Evolutionary conservation across 1,140 invertebrate genomes (phyloP).

Genomic region (Planococcus citri): DNA sequence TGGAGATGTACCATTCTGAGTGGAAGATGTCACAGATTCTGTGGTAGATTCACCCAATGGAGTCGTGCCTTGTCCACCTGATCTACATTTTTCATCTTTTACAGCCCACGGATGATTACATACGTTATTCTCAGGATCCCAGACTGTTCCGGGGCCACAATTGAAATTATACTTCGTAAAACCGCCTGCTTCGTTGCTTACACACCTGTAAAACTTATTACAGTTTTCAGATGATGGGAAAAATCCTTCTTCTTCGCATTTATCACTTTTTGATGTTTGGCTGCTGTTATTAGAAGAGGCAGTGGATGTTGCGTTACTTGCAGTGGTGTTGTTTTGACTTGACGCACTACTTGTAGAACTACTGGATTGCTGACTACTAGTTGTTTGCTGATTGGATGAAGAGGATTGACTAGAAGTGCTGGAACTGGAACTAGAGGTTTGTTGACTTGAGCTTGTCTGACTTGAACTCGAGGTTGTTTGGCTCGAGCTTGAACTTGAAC

Average conservation of each 20-base stretch:
- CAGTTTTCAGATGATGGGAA: conserved; percentile 36
- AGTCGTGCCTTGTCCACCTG: background rate
- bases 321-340: background rate
- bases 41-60: background rate
- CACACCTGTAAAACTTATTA: conserved; percentile 36
- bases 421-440: conserved; percentile 24
- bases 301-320: background rate
- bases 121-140: conserved; percentile 36
- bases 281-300: background rate
- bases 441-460: conserved; percentile 25
- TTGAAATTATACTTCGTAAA: conserved; percentile 36
- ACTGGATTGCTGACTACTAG: conserved; percentile 11
- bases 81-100: conserved; percentile 20
- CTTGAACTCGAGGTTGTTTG: conserved; percentile 21
- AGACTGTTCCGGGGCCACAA: conserved; percentile 37
- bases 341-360: background rate
- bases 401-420: conserved; percentile 6
- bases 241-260: conserved; percentile 44
- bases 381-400: conserved; percentile 3
- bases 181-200: conserved; percentile 33
- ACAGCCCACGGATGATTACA: conserved; percentile 39
- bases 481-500: conserved; percentile 24
- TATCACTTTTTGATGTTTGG: background rate
- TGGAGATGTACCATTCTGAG: background rate
- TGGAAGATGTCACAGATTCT: background rate